Percentiles rank a stretch among this genome's conserved stretches.
Conservation (phyloP, 2,888 invertebrate species). For the Altica lythri region DNA sequence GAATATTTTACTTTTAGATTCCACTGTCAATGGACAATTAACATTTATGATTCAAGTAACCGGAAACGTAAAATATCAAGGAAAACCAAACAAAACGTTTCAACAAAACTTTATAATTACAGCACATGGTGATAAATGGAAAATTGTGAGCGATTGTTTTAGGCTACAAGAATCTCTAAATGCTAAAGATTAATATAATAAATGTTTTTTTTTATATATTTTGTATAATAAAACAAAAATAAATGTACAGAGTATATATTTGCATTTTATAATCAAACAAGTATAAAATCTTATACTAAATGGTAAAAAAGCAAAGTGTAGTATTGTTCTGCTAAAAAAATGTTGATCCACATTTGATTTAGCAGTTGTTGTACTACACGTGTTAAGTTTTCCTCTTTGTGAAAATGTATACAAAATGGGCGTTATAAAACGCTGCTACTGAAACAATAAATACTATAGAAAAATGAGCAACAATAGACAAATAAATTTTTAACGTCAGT, state of each 20-base stretch:
- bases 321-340: slow-evolving; percentile 21
- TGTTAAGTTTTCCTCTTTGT: not conserved
- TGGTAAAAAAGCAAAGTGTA: slow-evolving; percentile 35
- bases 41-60: slow-evolving; percentile 84
- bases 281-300: slow-evolving; percentile 44
- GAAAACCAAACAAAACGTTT: slow-evolving; percentile 68
- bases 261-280: slow-evolving; percentile 38
- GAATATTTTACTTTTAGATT: slow-evolving; percentile 59
- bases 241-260: slow-evolving; percentile 32
- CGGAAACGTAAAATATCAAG: slow-evolving; percentile 77
- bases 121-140: slow-evolving; percentile 89
- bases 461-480: slow-evolving; percentile 38
- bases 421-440: not conserved
- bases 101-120: slow-evolving; percentile 88
- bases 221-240: slow-evolving; percentile 27
- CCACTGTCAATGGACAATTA: slow-evolving; percentile 75
- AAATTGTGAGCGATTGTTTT: slow-evolving; percentile 88
- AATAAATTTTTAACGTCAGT: slow-evolving; percentile 37
- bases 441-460: slow-evolving; percentile 7
- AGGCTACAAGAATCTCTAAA: slow-evolving; percentile 69
- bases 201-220: not conserved
- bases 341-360: no score
- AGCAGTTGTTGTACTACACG: no score
- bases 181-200: slow-evolving; percentile 29
- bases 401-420: slow-evolving; percentile 5